phyloP scores from a whole-genome alignment of 2,888 invertebrate species.

The Uloborus plumipes region DNA sequence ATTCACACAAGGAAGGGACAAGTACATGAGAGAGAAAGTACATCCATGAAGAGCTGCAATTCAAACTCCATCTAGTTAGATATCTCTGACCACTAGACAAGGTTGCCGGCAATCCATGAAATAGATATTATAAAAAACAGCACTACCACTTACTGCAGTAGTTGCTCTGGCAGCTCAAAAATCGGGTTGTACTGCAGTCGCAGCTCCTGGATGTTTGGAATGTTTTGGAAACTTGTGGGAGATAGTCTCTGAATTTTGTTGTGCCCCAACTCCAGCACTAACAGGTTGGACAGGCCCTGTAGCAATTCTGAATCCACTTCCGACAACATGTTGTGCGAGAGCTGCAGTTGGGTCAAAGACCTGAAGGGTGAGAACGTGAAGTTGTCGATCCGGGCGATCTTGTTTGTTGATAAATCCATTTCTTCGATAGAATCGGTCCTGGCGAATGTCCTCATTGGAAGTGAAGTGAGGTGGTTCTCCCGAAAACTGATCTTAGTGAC shows the following conservation, averaged over 20 bases:
- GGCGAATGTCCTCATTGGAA: constrained; percentile 25
- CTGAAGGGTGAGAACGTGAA: constrained; percentile 33
- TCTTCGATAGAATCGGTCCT: constrained; percentile 22
- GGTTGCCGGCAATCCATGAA: too few relatives aligned
- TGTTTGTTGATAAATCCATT: constrained; percentile 42
- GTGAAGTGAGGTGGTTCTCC: constrained; percentile 12
- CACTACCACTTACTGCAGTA: constrained; percentile 34
- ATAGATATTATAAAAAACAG: too few relatives aligned
- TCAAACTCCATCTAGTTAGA: too few relatives aligned
- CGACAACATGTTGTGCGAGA: constrained; percentile 37
- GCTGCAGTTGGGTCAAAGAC: constrained; percentile 26
- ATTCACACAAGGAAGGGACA: too few relatives aligned
- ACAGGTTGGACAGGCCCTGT: constrained; percentile 46
- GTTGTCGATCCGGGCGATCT: constrained; percentile 22
- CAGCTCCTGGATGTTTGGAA: constrained; percentile 29
- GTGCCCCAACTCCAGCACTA: constrained; percentile 58
- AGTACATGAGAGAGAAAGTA: too few relatives aligned
- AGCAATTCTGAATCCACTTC: constrained; percentile 27
- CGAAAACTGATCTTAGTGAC: constrained; percentile 26
- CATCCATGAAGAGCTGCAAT: too few relatives aligned
- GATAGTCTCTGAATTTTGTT: constrained; percentile 71
- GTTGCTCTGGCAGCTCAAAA: constrained; percentile 25
- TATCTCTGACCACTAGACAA: too few relatives aligned
- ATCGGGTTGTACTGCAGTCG: constrained; percentile 49
- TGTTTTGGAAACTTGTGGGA: constrained; percentile 13